Evolutionary conservation across 2,797 vertebrate genomes (phyloP).

Genomic region (Coccyzus lansbergi): DNA sequence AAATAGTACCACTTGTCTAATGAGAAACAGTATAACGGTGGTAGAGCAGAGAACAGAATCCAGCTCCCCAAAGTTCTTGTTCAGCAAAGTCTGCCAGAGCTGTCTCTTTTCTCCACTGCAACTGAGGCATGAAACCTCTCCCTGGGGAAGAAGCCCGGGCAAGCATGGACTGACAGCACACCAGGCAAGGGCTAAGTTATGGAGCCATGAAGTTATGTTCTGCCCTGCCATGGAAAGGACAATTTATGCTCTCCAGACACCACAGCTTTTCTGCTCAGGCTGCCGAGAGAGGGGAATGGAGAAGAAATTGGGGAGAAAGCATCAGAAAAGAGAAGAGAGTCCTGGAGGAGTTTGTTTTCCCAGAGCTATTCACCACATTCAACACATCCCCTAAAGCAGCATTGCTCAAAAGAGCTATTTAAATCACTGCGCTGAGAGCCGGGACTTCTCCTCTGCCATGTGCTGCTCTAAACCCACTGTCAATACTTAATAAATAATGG

Average conservation of each 20-base stretch:
- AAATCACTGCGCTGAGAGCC: background rate
- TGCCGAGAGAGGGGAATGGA: background rate
- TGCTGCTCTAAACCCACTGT: slow-evolving; percentile 18
- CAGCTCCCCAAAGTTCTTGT: background rate
- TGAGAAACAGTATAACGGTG: background rate
- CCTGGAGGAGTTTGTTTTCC: background rate
- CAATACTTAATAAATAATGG: slow-evolving; percentile 46
- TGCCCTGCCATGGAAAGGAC: background rate
- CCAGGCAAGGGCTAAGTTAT: background rate
- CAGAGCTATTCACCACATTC: background rate
- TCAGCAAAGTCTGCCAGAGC: background rate
- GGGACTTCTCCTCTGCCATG: background rate
- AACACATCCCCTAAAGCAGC: background rate
- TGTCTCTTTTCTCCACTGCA: background rate
- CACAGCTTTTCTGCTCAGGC: background rate
- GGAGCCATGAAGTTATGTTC: background rate
- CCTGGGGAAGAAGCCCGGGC: background rate
- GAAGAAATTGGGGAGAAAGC: background rate
- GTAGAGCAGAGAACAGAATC: background rate
- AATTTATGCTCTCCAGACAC: background rate
- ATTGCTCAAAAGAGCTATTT: background rate
- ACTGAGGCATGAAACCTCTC: background rate
- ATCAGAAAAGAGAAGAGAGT: background rate
- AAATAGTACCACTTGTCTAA: background rate
- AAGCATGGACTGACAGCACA: background rate